phyloP scores from a whole-genome alignment of 2,888 invertebrate species.

The Sinelater perroti region DNA sequence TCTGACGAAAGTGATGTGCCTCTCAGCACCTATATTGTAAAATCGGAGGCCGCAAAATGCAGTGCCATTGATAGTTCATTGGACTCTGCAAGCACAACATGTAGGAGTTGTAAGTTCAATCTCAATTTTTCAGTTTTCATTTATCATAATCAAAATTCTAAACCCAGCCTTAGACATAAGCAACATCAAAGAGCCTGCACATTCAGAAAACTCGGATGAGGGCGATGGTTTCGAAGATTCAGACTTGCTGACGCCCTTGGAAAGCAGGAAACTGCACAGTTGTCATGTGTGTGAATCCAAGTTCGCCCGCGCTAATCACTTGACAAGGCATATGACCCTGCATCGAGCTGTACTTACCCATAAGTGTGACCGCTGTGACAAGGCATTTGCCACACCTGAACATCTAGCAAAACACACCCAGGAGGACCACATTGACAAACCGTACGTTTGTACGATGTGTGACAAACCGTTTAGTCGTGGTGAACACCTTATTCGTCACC shows the following conservation, averaged over 20 bases:
- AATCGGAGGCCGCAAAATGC: constrained; percentile 14
- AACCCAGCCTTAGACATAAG: constrained; percentile 9
- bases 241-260: constrained; percentile 41
- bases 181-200: constrained; percentile 26
- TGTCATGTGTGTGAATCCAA: constrained; percentile 59
- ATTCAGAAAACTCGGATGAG: constrained; percentile 25
- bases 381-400: constrained; percentile 57
- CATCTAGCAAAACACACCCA: constrained; percentile 56
- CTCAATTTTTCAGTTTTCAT: not conserved
- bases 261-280: constrained; percentile 50
- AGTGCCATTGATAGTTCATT: constrained; percentile 1
- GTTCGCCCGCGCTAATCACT: constrained; percentile 57
- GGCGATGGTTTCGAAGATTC: constrained; percentile 36
- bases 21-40: constrained; percentile 35
- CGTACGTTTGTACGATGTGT: constrained; percentile 59
- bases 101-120: not conserved
- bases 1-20: constrained; percentile 54
- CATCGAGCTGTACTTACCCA: constrained; percentile 57
- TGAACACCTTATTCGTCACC: constrained; percentile 60
- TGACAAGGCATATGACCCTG: constrained; percentile 60
- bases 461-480: constrained; percentile 59
- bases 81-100: constrained; percentile 8
- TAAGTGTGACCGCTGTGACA: constrained; percentile 59
- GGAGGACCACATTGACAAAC: constrained; percentile 59
- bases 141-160: not conserved